These are phyloP conservation scores for Nomia melanderi DNA, from an alignment of 1,140 invertebrate genomes.

Conservation along the genomic window DNA sequence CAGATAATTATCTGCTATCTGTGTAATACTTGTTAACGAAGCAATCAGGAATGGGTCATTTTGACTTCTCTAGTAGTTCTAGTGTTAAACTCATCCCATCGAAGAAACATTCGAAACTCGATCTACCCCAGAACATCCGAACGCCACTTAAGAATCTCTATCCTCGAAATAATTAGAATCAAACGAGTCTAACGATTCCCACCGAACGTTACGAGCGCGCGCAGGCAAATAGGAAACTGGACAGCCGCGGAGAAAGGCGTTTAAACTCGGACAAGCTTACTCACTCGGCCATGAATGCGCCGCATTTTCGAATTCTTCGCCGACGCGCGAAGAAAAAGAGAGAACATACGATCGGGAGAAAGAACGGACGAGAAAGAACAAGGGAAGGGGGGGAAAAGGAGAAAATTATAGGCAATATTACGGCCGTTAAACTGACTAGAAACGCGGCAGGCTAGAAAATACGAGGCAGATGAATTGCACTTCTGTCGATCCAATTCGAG, in stretches of 20 bases:
- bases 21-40: no score
- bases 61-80: no score
- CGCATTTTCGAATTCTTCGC: constrained; percentile 58
- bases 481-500: constrained; percentile 42
- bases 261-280: constrained; percentile 59
- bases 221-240: constrained; percentile 31
- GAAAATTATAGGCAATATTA: constrained; percentile 29
- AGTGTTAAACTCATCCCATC: no score
- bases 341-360: neutral
- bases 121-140: no score
- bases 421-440: constrained; percentile 42
- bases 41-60: no score
- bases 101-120: no score
- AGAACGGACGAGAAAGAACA: neutral
- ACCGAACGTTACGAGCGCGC: neutral
- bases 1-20: no score
- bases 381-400: neutral
- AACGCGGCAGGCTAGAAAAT: constrained; percentile 44
- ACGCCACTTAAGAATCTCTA: no score
- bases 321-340: constrained; percentile 40
- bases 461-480: constrained; percentile 37
- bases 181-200: neutral
- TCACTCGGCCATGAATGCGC: constrained; percentile 61
- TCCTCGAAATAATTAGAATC: neutral
- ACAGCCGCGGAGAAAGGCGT: constrained; percentile 54